Evolutionary conservation across 2,797 vertebrate genomes (phyloP).

Genomic region (Eutrigla gurnardus): DNA sequence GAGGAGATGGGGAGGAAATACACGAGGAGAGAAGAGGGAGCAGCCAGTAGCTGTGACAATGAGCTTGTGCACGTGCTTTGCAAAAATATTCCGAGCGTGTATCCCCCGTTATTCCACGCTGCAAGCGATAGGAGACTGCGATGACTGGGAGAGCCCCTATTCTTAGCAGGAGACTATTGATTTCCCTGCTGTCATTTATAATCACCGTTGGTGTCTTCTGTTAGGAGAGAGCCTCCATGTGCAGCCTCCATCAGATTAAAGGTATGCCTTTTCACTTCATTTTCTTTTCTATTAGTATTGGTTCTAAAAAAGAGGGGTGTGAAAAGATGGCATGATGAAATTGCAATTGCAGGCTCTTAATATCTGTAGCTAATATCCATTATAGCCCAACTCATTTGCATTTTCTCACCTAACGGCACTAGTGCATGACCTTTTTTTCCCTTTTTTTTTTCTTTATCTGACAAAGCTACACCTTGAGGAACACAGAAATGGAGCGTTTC

Average conservation of each 20-base stretch:
- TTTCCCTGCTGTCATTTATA: constrained; percentile 70
- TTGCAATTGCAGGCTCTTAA: constrained; percentile 44
- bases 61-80: constrained; percentile 52
- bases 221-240: constrained; percentile 36
- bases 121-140: constrained; percentile 52
- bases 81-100: constrained; percentile 39
- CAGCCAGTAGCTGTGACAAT: constrained; percentile 62
- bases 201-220: constrained; percentile 64
- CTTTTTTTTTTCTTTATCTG: constrained; percentile 36
- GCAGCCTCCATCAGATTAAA: constrained; percentile 49
- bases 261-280: constrained; percentile 52
- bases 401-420: constrained; percentile 41
- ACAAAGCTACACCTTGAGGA: constrained; percentile 22
- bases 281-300: constrained; percentile 23
- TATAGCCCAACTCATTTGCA: constrained; percentile 43
- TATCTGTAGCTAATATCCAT: constrained; percentile 49
- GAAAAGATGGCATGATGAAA: constrained; percentile 42
- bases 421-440: constrained; percentile 21
- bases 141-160: constrained; percentile 64
- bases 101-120: constrained; percentile 58
- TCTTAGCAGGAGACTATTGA: constrained; percentile 68
- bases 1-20: constrained; percentile 35
- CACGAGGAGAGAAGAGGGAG: constrained; percentile 42
- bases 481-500: constrained; percentile 1
- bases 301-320: constrained; percentile 20